Evolutionary conservation across 2,113 vertebrate genomes (phyloP).

Genomic region (Alosa alosa): DNA sequence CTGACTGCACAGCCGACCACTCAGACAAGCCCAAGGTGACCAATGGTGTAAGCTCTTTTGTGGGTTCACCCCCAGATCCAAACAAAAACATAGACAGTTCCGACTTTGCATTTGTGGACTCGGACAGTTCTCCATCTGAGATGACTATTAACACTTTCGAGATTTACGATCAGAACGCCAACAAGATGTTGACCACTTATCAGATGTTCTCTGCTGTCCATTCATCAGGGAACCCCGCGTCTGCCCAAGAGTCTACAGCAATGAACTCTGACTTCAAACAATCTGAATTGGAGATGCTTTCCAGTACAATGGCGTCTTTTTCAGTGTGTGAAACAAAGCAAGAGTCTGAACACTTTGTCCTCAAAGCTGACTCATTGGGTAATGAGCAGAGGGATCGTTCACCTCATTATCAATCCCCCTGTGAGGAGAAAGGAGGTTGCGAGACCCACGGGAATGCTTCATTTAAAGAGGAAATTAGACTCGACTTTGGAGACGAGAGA

Average conservation of each 20-base stretch:
- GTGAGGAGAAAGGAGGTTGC: constrained; percentile 2
- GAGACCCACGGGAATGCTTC: neutral
- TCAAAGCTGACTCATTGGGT: neutral
- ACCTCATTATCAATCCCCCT: neutral
- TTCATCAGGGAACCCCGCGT: neutral
- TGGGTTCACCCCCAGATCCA: constrained; percentile 56
- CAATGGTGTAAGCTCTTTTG: constrained; percentile 51
- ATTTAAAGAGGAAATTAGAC: neutral
- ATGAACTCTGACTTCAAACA: neutral
- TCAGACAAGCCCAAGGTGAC: neutral
- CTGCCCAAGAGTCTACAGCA: neutral
- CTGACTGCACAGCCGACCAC: neutral
- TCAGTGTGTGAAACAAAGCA: neutral
- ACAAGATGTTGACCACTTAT: constrained; percentile 4
- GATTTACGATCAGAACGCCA: constrained; percentile 20
- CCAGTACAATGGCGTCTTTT: neutral
- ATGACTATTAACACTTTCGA: constrained; percentile 28
- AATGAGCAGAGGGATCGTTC: neutral
- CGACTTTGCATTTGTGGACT: constrained; percentile 71
- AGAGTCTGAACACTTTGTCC: neutral
- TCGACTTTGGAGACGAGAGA: neutral
- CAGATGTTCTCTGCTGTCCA: neutral
- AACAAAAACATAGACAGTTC: constrained; percentile 66
- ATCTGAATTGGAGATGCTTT: constrained; percentile 29
- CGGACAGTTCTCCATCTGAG: constrained; percentile 66